These are phyloP conservation scores for Lepus americanus DNA, from an alignment of 2,113 vertebrate species.

Conservation along the genomic window DNA sequence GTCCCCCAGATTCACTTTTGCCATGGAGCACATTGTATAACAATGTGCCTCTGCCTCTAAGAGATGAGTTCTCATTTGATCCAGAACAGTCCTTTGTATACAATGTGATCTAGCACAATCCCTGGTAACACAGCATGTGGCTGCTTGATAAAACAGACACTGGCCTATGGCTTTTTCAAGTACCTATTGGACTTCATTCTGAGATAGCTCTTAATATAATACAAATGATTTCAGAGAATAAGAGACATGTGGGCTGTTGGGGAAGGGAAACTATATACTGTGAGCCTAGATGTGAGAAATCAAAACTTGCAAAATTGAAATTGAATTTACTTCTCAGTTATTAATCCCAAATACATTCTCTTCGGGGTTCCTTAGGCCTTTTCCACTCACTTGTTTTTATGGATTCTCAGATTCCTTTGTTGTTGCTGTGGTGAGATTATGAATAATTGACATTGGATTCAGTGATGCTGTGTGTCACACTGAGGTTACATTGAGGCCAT, in stretches of 20 bases:
- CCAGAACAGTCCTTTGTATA: too few species aligned
- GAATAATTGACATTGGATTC: background rate
- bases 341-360: background rate
- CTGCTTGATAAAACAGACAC: background rate
- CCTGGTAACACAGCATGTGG: background rate
- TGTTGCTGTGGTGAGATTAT: background rate
- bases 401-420: background rate
- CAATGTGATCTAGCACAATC: background rate
- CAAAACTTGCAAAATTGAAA: conserved; percentile 21
- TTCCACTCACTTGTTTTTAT: background rate
- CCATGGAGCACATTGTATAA: background rate
- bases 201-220: background rate
- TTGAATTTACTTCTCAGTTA: background rate
- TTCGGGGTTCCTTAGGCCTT: background rate
- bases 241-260: background rate
- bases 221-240: background rate
- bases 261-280: background rate
- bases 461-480: background rate
- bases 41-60: background rate
- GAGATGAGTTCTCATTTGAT: background rate
- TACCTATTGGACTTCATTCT: background rate
- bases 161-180: background rate
- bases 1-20: too few species aligned
- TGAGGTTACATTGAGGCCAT: background rate
- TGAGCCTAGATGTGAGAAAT: background rate